Percentiles rank a stretch among this genome's conserved stretches.
phyloP scores from a whole-genome alignment of 2,888 invertebrate genomes.

The Drepanosiphum platanoidis region DNA sequence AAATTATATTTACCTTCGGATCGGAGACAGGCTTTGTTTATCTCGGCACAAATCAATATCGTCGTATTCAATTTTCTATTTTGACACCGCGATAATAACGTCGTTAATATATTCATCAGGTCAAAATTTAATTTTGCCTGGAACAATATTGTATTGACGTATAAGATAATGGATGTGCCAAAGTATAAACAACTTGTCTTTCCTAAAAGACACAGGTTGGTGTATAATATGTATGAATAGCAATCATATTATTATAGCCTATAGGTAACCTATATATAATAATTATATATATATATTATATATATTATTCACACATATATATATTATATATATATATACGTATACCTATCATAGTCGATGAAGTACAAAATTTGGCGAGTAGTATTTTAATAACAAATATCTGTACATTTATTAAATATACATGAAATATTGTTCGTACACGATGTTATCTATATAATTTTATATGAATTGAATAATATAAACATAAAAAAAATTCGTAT shows the following conservation, averaged over 20 bases:
- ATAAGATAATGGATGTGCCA: background rate
- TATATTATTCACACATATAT: too few relatives aligned
- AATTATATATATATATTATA: too few relatives aligned
- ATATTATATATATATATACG: too few relatives aligned
- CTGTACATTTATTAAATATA: background rate
- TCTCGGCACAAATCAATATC: background rate
- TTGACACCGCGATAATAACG: background rate
- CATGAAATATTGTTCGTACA: background rate
- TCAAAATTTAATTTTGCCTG: background rate
- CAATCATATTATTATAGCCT: too few relatives aligned
- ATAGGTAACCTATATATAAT: too few relatives aligned
- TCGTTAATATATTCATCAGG: background rate
- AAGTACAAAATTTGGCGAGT: background rate
- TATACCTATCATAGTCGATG: background rate
- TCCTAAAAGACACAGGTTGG: background rate
- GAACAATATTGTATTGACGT: background rate
- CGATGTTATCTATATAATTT: background rate
- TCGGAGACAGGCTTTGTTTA: background rate
- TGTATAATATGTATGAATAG: too few relatives aligned
- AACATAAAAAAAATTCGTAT: background rate
- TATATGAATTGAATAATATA: background rate
- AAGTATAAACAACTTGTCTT: background rate
- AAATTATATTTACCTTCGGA: background rate
- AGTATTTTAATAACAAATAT: background rate
- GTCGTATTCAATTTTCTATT: background rate